Percentiles rank a stretch among this genome's conserved stretches.
phyloP scores from a whole-genome alignment of 2,888 invertebrate genomes.

The Invenusta paracnida region DNA sequence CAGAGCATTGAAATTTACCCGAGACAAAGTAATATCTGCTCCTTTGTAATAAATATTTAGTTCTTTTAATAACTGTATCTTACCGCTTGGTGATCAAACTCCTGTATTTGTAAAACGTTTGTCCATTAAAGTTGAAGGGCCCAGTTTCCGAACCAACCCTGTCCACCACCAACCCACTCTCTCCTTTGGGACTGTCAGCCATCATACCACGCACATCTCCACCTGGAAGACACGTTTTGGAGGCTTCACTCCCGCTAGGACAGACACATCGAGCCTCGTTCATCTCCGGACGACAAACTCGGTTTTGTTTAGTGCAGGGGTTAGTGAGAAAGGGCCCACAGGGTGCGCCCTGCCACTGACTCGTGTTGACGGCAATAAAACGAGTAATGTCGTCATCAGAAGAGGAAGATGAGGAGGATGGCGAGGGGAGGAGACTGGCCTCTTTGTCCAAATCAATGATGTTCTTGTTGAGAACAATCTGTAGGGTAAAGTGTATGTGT shows the following conservation, averaged over 20 bases:
- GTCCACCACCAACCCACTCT: not conserved
- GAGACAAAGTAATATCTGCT: too few species aligned
- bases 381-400: not conserved
- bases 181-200: not conserved
- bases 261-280: not conserved
- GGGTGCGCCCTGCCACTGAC: slow-evolving; percentile 34
- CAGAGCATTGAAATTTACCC: too few species aligned
- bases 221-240: not conserved
- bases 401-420: not conserved
- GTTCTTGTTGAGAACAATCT: not conserved
- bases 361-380: not conserved
- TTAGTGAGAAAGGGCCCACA: slow-evolving; percentile 26
- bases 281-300: not conserved
- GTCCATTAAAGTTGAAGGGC: not conserved
- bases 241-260: not conserved
- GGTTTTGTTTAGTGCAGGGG: slow-evolving; percentile 17
- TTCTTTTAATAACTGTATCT: not conserved
- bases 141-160: not conserved
- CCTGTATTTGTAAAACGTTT: not conserved
- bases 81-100: not conserved
- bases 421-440: not conserved
- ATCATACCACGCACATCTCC: not conserved
- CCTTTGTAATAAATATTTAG: too few species aligned
- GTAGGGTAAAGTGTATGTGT: not conserved
- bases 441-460: not conserved